Evolutionary conservation across 2,888 invertebrate genomes (phyloP).

Genomic region (Anthrax anthrax): DNA sequence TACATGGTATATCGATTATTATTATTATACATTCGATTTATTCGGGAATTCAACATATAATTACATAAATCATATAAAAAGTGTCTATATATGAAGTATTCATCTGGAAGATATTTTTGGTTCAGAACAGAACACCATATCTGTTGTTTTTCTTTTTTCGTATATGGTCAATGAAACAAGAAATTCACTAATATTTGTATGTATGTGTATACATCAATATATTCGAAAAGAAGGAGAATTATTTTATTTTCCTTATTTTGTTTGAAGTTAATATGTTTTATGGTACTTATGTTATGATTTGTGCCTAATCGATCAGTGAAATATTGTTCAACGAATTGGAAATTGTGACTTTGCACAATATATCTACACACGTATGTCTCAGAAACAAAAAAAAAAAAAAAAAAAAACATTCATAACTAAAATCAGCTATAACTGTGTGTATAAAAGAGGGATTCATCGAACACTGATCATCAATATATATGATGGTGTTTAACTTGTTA

Average conservation of each 20-base stretch:
- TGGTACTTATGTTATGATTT: conserved; percentile 13
- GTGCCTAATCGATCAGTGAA: conserved; percentile 13
- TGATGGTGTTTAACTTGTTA: background rate
- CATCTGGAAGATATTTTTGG: conserved; percentile 9
- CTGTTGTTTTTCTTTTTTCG: conserved; percentile 7
- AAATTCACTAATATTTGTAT: conserved; percentile 2
- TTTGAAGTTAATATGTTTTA: background rate
- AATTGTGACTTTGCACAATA: conserved; percentile 1
- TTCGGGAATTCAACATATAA: too few species aligned
- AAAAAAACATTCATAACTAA: too few species aligned
- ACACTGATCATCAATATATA: too few species aligned
- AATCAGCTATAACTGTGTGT: too few species aligned
- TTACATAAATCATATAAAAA: too few species aligned
- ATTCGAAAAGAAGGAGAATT: too few species aligned
- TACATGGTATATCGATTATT: too few species aligned
- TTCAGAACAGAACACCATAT: conserved; percentile 9
- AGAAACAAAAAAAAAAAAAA: background rate
- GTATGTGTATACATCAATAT: background rate
- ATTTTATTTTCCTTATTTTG: background rate
- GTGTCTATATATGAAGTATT: background rate
- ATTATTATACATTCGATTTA: too few species aligned
- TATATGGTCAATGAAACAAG: conserved; percentile 4
- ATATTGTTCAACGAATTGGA: conserved; percentile 10
- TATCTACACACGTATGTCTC: too few species aligned
- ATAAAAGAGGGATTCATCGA: background rate